These are phyloP conservation scores for Cetoscarus ocellatus DNA, from an alignment of 2,797 vertebrate species.

Conservation along the genomic window DNA sequence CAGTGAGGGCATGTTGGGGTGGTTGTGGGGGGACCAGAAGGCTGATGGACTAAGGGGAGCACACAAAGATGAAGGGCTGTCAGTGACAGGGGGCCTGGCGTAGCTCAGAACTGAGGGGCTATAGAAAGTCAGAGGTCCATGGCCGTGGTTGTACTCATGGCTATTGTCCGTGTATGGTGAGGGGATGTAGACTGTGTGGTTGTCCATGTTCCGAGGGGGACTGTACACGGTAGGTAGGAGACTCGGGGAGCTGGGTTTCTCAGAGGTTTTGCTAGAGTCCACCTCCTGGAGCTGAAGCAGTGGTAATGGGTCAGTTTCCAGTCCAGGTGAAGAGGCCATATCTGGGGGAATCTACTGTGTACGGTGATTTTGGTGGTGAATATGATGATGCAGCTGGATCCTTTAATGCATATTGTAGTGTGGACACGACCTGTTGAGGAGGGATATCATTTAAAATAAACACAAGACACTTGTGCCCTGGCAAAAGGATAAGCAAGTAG, in stretches of 20 bases:
- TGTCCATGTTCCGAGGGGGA: constrained; percentile 82
- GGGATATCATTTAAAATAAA: neutral
- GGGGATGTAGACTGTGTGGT: constrained; percentile 88
- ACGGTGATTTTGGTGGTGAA: neutral
- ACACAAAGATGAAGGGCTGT: constrained; percentile 75
- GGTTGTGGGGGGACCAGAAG: constrained; percentile 87
- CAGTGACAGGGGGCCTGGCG: constrained; percentile 73
- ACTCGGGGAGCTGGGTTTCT: constrained; percentile 77
- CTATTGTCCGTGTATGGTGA: constrained; percentile 88
- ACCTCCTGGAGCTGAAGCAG: constrained; percentile 87
- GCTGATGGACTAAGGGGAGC: constrained; percentile 84
- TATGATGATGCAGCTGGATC: constrained; percentile 5
- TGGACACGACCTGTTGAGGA: constrained; percentile 24
- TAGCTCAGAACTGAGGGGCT: constrained; percentile 88
- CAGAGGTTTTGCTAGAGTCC: constrained; percentile 79
- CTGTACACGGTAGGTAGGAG: constrained; percentile 72
- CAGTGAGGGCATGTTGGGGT: constrained; percentile 83
- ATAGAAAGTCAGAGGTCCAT: constrained; percentile 86
- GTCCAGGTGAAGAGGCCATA: constrained; percentile 86
- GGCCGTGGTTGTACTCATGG: constrained; percentile 84
- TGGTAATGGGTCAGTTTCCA: constrained; percentile 79
- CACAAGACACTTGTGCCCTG: no score
- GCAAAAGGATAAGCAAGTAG: no score
- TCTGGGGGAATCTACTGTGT: constrained; percentile 41
- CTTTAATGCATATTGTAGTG: constrained; percentile 56